A percentile compares a stretch with the other conserved stretches of the same genome.
Conservation (phyloP, 2,113 vertebrate genomes). For the Actenoides hombroni region DNA sequence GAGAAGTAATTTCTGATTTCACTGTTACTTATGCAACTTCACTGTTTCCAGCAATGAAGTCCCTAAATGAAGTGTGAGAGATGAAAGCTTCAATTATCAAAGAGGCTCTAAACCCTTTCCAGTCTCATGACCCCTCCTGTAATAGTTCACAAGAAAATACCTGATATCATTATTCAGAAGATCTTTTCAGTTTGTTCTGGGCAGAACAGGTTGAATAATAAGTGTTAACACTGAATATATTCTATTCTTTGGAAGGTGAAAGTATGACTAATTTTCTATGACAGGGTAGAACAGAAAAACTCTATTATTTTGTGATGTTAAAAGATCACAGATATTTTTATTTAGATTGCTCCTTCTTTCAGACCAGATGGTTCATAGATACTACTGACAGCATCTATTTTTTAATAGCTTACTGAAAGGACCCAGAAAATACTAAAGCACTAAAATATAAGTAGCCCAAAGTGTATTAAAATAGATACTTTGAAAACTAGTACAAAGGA, state of each 20-base stretch:
- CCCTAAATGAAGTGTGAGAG: not conserved
- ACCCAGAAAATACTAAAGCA: not conserved
- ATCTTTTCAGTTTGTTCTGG: not conserved
- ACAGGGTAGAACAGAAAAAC: not conserved
- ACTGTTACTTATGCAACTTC: not conserved
- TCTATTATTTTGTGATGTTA: not conserved
- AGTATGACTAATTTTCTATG: not conserved
- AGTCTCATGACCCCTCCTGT: not conserved
- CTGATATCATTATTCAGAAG: not conserved
- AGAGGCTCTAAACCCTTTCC: not conserved
- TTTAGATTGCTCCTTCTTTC: not conserved
- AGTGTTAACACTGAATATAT: not conserved
- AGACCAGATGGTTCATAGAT: not conserved
- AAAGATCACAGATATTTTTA: not conserved
- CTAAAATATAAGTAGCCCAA: not conserved
- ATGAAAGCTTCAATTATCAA: not conserved
- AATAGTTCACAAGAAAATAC: not conserved
- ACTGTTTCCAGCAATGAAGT: not conserved
- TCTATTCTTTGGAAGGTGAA: not conserved
- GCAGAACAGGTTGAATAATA: not conserved
- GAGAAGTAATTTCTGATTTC: not conserved
- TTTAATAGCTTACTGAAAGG: not conserved
- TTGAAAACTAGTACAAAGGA: not conserved
- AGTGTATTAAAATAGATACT: not conserved
- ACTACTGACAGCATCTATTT: not conserved